Conservation (phyloP, 1,140 invertebrate species). For the Cardiocondyla obscurior region DNA sequence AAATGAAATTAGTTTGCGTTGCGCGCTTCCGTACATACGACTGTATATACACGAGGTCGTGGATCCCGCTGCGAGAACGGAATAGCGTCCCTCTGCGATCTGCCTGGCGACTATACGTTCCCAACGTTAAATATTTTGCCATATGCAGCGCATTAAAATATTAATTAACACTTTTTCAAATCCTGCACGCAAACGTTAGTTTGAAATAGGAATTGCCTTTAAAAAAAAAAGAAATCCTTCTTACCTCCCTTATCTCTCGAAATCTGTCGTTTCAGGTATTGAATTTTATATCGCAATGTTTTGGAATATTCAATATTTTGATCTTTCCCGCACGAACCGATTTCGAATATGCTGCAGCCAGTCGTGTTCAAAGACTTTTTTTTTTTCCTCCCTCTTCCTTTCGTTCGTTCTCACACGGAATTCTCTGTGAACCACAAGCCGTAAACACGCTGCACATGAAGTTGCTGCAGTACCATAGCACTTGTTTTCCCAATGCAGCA, state of each 20-base stretch:
- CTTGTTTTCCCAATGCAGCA: slow-evolving; percentile 28
- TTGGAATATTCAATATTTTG: background rate
- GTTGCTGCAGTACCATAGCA: slow-evolving; percentile 20
- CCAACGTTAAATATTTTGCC: slow-evolving; percentile 36
- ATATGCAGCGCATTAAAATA: slow-evolving; percentile 5
- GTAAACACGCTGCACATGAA: slow-evolving; percentile 45
- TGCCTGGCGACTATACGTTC: background rate
- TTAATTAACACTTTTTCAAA: slow-evolving; percentile 1
- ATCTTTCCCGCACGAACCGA: background rate
- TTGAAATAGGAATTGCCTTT: background rate
- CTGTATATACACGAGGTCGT: slow-evolving; percentile 34
- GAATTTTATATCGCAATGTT: no score
- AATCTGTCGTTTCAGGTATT: background rate
- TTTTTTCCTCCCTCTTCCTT: background rate
- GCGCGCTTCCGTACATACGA: slow-evolving; percentile 38
- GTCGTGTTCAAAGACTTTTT: background rate
- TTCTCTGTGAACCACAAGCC: slow-evolving; percentile 44
- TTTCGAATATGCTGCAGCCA: background rate
- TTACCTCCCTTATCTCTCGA: background rate
- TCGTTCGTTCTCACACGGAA: slow-evolving; percentile 15
- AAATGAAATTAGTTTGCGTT: slow-evolving; percentile 68
- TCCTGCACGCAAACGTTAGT: background rate
- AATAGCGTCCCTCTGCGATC: slow-evolving; percentile 45
- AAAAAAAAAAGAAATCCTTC: background rate
- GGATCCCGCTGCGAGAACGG: slow-evolving; percentile 40